Conservation (phyloP, 2,797 vertebrate species). For the Buceros bicornis region DNA sequence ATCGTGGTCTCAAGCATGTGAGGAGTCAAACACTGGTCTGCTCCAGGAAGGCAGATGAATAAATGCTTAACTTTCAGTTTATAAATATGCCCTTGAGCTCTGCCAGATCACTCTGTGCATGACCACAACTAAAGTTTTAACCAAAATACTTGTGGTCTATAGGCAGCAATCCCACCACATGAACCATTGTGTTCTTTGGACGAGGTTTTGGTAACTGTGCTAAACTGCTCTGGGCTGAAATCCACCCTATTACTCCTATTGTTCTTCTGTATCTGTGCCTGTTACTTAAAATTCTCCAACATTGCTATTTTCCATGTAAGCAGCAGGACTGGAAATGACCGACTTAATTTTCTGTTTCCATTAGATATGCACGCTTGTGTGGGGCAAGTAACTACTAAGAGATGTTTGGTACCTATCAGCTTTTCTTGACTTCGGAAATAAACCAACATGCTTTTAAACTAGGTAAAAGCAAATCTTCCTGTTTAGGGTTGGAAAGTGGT, state of each 20-base stretch:
- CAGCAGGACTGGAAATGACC: neutral
- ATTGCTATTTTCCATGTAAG: neutral
- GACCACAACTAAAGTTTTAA: slow-evolving; percentile 7
- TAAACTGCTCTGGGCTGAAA: slow-evolving; percentile 36
- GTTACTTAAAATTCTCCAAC: neutral
- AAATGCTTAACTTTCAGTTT: neutral
- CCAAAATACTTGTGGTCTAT: slow-evolving; percentile 21
- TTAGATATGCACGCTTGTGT: neutral
- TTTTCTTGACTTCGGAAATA: slow-evolving; percentile 6
- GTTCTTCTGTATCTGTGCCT: slow-evolving; percentile 9
- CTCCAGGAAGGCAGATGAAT: neutral
- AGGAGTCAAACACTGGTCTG: neutral
- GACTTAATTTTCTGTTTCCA: neutral
- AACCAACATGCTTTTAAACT: neutral
- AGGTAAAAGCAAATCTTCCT: neutral
- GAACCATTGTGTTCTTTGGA: slow-evolving; percentile 40
- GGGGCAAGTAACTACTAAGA: neutral
- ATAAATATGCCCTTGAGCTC: slow-evolving; percentile 23
- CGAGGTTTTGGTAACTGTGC: neutral
- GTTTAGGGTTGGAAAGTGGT: neutral
- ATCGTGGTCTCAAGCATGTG: neutral
- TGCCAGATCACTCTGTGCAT: neutral
- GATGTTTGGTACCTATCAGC: neutral
- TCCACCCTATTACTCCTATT: neutral
- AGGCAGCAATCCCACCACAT: neutral